A percentile compares a stretch with the other conserved stretches of the same genome.
Evolutionary conservation across 2,113 vertebrate genomes (phyloP).

Genomic region (Spheniscus mendiculus): DNA sequence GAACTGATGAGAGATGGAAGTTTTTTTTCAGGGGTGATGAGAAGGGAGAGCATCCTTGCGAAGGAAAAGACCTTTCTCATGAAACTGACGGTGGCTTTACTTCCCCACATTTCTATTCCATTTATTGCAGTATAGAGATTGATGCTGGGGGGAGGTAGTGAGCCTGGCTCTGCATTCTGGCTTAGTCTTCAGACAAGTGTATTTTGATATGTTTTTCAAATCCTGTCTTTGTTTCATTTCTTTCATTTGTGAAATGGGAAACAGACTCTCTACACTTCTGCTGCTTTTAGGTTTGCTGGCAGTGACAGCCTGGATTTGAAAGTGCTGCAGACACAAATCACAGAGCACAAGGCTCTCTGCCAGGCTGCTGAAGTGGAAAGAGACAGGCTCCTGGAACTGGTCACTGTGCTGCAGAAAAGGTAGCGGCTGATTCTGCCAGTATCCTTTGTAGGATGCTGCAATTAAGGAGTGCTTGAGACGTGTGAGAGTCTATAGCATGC

Average conservation of each 20-base stretch:
- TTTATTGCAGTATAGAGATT: background rate
- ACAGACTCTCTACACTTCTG: background rate
- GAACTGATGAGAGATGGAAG: background rate
- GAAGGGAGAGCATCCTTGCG: background rate
- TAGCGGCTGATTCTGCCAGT: background rate
- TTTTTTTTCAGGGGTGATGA: background rate
- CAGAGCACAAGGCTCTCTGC: constrained; percentile 73
- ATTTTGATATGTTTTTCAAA: background rate
- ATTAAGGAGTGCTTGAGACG: background rate
- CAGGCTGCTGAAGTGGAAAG: constrained; percentile 79
- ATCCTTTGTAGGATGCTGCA: background rate
- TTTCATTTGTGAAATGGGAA: background rate
- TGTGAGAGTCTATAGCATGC: background rate
- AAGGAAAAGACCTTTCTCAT: background rate
- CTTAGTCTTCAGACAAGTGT: background rate
- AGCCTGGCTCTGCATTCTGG: background rate
- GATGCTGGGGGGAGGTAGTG: background rate
- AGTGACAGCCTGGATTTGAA: constrained; percentile 7
- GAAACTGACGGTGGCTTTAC: background rate
- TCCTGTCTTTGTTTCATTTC: background rate
- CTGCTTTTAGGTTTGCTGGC: background rate
- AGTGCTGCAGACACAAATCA: constrained; percentile 66
- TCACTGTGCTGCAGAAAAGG: constrained; percentile 81
- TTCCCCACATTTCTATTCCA: background rate
- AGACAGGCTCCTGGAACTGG: constrained; percentile 76